Base-by-base conservation (phyloP, 2,888 invertebrate species). In the Drosophila fulvimacula region DNA sequence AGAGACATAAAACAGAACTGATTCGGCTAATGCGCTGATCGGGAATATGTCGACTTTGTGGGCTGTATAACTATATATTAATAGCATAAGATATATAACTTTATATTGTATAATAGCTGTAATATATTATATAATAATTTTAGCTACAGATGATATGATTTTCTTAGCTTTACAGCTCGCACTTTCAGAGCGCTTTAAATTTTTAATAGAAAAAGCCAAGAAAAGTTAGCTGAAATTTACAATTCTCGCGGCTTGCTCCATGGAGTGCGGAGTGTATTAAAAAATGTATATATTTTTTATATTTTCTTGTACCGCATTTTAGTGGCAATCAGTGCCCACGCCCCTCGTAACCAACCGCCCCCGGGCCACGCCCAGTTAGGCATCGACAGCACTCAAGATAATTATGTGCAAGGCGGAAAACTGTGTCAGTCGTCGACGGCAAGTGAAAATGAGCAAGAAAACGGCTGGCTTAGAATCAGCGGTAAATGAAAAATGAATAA, bases 381-480 rank as follows among this genome's bases (percentile, higher is more conserved):
- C 39, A 63, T 30, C 41, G 69, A 46, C 48, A 52, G 69, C 78
- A 73, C 74, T 78, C 73, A 69, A 66, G 46, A 67, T 78, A 70
- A 76, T 76, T 67, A 73, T 52, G 53, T 19, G 42, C 30, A 55
- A 67, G 67, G 39, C 58, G 32, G 57, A 53, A 78, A 77, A 74
- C 62, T 77, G 67, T 73, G 76, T 61, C 69, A 76, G 61, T 44
- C 36, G 42, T 34, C 36, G 53, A 30, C 24, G 64, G 57, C 74
- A 78, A 78, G 77, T 77, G 78, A 77, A 77, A 77, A 77, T 77
- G 73, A 56, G 64, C 69, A 67, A 66, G 67, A 78, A 76, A 76
- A 76, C 73, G 72, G 62, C 52, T 44, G 46, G 34, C 61, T 56
- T 49, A 56, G 58, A 51, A 52, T 56, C 57, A 57, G 36, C 44